phyloP scores from a whole-genome alignment of 2,113 vertebrate species.

The Andinoacara biseriatus region DNA sequence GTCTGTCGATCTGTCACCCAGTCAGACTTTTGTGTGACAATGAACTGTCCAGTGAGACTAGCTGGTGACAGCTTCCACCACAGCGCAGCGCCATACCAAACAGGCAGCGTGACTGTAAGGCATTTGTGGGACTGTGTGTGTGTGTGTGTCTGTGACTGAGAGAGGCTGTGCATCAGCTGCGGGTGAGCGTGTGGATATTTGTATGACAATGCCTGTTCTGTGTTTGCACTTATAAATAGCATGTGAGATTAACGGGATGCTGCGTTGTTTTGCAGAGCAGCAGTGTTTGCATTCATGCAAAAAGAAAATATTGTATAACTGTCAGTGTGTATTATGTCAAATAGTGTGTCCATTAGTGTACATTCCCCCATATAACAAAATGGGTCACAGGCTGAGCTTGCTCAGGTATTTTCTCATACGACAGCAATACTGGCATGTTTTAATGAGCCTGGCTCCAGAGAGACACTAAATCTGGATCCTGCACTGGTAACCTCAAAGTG shows the following conservation, averaged over 20 bases:
- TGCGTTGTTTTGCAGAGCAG: neutral
- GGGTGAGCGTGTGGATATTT: neutral
- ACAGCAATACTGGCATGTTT: slow-evolving; percentile 57
- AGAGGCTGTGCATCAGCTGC: neutral
- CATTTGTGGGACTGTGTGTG: neutral
- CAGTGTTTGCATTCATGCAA: neutral
- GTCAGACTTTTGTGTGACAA: slow-evolving; percentile 23
- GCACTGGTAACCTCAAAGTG: slow-evolving; percentile 41
- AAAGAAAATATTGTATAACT: neutral
- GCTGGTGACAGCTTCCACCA: slow-evolving; percentile 25
- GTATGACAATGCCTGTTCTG: neutral
- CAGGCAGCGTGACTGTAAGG: neutral
- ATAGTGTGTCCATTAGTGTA: slow-evolving; percentile 4
- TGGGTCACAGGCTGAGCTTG: slow-evolving; percentile 51
- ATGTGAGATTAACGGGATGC: neutral
- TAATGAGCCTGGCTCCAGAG: slow-evolving; percentile 67
- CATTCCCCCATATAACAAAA: slow-evolving; percentile 19
- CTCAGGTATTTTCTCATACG: slow-evolving; percentile 56
- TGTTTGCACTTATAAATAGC: neutral
- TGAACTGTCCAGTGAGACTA: slow-evolving; percentile 24
- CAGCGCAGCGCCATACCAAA: slow-evolving; percentile 12
- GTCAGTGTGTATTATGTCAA: neutral
- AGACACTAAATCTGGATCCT: slow-evolving; percentile 67
- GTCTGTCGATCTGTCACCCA: slow-evolving; percentile 50
- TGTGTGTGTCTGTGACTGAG: neutral